A percentile compares a stretch with the other conserved stretches of the same genome.
Evolutionary conservation across 2,888 invertebrate species (phyloP).

Genomic region (Agonopterix alstromeriana): DNA sequence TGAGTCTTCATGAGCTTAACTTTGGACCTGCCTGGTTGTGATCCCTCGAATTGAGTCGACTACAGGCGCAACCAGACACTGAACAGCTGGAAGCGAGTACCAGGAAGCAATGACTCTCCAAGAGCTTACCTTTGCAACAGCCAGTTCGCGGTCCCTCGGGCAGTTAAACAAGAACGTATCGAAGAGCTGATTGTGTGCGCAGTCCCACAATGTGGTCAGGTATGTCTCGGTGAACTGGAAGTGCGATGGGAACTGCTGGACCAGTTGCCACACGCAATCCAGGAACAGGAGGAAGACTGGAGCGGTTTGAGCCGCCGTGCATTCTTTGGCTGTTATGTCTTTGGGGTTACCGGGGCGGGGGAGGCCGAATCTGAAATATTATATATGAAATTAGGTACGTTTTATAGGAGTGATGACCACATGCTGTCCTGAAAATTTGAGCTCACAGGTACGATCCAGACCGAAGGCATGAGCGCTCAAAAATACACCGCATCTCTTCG

Average conservation of each 20-base stretch:
- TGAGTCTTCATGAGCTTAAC: too few relatives aligned
- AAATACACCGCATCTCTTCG: too few relatives aligned
- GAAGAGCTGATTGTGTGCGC: slow-evolving; percentile 90
- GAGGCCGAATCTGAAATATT: slow-evolving; percentile 79
- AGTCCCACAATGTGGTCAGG: slow-evolving; percentile 94
- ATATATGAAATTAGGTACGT: too few relatives aligned
- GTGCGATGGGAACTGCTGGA: slow-evolving; percentile 90
- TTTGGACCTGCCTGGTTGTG: too few relatives aligned
- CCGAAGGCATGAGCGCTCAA: too few relatives aligned
- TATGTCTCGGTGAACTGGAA: slow-evolving; percentile 96
- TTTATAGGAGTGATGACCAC: too few relatives aligned
- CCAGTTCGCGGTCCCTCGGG: slow-evolving; percentile 84
- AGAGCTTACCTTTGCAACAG: slow-evolving; percentile 71
- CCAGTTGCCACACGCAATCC: slow-evolving; percentile 95
- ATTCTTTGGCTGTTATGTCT: slow-evolving; percentile 39
- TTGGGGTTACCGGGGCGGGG: slow-evolving; percentile 77
- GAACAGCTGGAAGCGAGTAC: too few relatives aligned
- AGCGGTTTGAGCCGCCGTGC: slow-evolving; percentile 68
- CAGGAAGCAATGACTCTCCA: too few relatives aligned
- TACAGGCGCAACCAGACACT: too few relatives aligned
- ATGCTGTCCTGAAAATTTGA: too few relatives aligned
- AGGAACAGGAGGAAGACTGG: slow-evolving; percentile 94
- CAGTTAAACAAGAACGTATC: slow-evolving; percentile 96
- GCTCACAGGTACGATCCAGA: too few relatives aligned
- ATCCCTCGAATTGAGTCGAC: too few relatives aligned